phyloP scores from a whole-genome alignment of 2,888 invertebrate genomes.

The Drosophila melanocephala region DNA sequence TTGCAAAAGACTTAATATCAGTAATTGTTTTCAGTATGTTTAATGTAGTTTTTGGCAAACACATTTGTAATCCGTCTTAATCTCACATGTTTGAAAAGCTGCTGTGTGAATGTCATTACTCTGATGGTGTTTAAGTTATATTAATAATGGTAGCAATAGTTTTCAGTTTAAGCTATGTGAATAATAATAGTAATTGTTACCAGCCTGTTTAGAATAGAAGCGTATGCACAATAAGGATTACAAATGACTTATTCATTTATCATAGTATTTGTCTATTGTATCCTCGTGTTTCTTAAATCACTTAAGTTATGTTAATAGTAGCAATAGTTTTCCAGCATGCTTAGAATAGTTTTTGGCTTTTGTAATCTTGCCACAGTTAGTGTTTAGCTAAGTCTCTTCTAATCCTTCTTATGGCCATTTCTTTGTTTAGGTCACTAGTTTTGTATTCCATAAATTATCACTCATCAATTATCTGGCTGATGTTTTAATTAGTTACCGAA shows the following conservation, averaged over 20 bases:
- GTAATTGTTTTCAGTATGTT: background rate
- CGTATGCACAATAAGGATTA: background rate
- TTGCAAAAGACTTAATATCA: background rate
- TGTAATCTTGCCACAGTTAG: background rate
- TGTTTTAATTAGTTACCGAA: conserved; percentile 38
- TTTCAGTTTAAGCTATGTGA: background rate
- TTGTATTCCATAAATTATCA: conserved; percentile 1
- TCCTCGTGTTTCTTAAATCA: background rate
- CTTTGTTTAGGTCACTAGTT: no score
- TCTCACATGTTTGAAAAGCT: background rate
- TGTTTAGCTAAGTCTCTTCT: background rate
- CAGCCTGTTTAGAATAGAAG: background rate
- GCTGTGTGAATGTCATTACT: background rate
- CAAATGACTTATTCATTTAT: background rate
- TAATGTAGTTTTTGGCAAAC: background rate
- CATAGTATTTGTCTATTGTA: background rate
- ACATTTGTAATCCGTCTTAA: background rate
- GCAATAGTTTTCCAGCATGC: background rate
- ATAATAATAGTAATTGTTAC: background rate
- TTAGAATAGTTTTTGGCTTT: background rate
- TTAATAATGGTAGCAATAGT: background rate
- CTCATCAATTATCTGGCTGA: conserved; percentile 45
- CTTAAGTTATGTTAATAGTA: background rate
- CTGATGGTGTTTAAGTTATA: background rate
- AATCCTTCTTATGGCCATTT: background rate